Percentiles rank a stretch among this genome's conserved stretches.
phyloP scores from a whole-genome alignment of 2,888 invertebrate genomes.

The Phalera bucephala region DNA sequence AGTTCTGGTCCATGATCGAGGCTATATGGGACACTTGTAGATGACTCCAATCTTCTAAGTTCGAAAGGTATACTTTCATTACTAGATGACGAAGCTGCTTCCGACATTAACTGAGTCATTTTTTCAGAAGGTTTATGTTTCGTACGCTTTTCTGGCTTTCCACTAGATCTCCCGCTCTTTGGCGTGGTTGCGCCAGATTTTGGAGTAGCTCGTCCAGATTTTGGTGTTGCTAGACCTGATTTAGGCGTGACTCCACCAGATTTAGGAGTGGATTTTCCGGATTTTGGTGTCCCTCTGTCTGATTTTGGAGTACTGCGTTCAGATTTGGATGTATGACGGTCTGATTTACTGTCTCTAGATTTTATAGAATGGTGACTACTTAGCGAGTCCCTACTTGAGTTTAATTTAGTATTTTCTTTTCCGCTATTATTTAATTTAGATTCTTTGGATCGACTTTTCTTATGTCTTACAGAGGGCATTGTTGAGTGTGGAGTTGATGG shows the following conservation, averaged over 20 bases:
- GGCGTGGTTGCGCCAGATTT: slow-evolving; percentile 78
- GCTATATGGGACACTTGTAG: slow-evolving; percentile 86
- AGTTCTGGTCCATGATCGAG: slow-evolving; percentile 77
- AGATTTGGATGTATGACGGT: slow-evolving; percentile 72
- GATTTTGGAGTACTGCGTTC: slow-evolving; percentile 77
- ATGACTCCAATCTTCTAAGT: slow-evolving; percentile 78
- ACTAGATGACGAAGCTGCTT: slow-evolving; percentile 84
- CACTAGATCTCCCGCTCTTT: slow-evolving; percentile 82
- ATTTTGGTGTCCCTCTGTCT: slow-evolving; percentile 68
- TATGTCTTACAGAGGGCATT: slow-evolving; percentile 72
- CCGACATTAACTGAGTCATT: slow-evolving; percentile 79
- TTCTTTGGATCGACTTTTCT: slow-evolving; percentile 76
- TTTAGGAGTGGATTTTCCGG: slow-evolving; percentile 71
- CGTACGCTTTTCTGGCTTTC: slow-evolving; percentile 71
- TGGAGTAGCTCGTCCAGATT: slow-evolving; percentile 69
- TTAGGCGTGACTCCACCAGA: slow-evolving; percentile 70
- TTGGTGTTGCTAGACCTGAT: slow-evolving; percentile 72
- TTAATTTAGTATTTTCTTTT: slow-evolving; percentile 67
- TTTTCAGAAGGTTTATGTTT: slow-evolving; percentile 79
- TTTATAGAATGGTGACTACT: slow-evolving; percentile 79
- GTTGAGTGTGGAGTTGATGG: slow-evolving; percentile 76
- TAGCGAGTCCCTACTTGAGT: slow-evolving; percentile 76
- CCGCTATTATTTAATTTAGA: slow-evolving; percentile 65
- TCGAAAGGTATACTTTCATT: slow-evolving; percentile 81
- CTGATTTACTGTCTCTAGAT: slow-evolving; percentile 77